Percentiles rank a stretch among this genome's conserved stretches.
These are phyloP conservation scores for Stegana nigrithorax DNA, from an alignment of 2,888 invertebrate genomes.

Conservation along the genomic window DNA sequence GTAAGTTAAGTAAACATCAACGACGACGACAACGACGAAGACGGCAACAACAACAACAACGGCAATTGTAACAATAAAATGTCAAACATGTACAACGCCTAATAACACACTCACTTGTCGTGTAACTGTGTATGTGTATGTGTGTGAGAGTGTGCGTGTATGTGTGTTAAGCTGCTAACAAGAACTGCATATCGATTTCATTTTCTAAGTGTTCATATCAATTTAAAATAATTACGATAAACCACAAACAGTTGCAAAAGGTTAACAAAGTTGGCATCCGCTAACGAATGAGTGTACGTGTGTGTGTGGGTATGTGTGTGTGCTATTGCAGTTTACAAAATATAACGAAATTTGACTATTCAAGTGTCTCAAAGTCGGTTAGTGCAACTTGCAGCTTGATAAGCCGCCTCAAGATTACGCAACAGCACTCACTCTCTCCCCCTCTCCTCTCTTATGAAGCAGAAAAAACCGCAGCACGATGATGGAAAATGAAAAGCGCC, in stretches of 20 bases:
- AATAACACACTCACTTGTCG: no score
- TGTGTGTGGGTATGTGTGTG: constrained; percentile 20
- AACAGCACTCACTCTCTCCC: no score
- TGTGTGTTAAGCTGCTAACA: constrained; percentile 55
- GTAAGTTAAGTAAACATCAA: constrained; percentile 22
- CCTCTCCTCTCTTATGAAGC: no score
- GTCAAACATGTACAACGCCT: no score
- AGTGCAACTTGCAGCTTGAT: background rate
- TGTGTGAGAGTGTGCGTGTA: constrained; percentile 5
- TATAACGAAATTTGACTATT: constrained; percentile 47
- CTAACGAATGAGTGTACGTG: constrained; percentile 10
- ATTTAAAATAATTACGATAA: constrained; percentile 60
- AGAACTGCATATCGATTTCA: constrained; percentile 61
- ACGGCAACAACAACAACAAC: constrained; percentile 7
- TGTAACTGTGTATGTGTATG: background rate
- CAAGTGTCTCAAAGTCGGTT: constrained; percentile 27
- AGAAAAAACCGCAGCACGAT: no score
- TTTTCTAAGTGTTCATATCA: constrained; percentile 61
- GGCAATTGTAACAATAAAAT: no score
- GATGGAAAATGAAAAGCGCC: no score
- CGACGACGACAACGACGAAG: constrained; percentile 19
- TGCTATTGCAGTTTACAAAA: no score
- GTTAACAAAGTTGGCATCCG: constrained; percentile 30
- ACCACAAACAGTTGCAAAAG: constrained; percentile 57
- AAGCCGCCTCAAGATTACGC: background rate